These are phyloP conservation scores for Sphaeramia orbicularis DNA, from an alignment of 2,797 vertebrate genomes.

Conservation along the genomic window DNA sequence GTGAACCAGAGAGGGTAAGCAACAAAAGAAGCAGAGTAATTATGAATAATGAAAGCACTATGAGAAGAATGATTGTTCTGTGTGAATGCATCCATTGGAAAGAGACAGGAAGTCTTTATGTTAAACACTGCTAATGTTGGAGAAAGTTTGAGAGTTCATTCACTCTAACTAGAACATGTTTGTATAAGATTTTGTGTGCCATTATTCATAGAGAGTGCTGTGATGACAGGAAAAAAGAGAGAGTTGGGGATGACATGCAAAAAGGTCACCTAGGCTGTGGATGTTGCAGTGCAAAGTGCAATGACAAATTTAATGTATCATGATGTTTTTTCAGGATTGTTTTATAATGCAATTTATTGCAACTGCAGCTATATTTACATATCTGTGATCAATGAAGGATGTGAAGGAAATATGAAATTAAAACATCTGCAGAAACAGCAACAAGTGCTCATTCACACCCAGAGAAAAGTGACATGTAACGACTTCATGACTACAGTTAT, in stretches of 20 bases:
- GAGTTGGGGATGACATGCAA: slow-evolving; percentile 4
- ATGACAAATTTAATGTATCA: slow-evolving; percentile 64
- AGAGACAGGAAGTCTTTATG: slow-evolving; percentile 9
- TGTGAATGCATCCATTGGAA: background rate
- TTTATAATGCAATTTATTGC: slow-evolving; percentile 68
- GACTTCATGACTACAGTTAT: slow-evolving; percentile 8
- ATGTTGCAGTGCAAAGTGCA: slow-evolving; percentile 4
- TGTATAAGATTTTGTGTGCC: no score
- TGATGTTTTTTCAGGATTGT: slow-evolving; percentile 45
- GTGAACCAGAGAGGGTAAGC: background rate
- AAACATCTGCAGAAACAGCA: slow-evolving; percentile 31
- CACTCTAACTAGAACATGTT: no score
- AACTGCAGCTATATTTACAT: slow-evolving; percentile 16
- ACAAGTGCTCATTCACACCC: slow-evolving; percentile 45
- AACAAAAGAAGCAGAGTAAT: background rate
- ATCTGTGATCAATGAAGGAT: no score
- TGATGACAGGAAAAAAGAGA: background rate
- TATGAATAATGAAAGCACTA: slow-evolving; percentile 15
- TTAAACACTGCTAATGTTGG: background rate
- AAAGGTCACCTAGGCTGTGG: slow-evolving; percentile 1
- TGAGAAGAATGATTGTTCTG: slow-evolving; percentile 20
- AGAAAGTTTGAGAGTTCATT: no score
- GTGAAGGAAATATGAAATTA: no score
- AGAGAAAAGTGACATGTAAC: slow-evolving; percentile 20
- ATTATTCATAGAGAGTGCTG: no score